These are phyloP conservation scores for Felis chaus DNA, from an alignment of 2,113 vertebrate species.

Conservation along the genomic window DNA sequence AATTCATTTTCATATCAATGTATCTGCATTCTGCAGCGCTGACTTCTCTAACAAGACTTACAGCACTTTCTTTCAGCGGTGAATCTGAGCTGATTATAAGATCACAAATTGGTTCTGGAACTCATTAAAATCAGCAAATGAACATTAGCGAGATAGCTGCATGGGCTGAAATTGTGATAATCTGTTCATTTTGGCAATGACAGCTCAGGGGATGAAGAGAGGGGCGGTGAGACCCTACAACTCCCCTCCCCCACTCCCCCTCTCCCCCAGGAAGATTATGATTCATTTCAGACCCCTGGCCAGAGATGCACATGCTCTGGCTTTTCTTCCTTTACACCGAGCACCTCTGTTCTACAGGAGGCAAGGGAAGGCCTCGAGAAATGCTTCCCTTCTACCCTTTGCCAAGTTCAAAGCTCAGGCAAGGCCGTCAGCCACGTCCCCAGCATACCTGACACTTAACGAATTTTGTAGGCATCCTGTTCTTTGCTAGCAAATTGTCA, in stretches of 20 bases:
- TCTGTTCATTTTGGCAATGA: constrained; percentile 58
- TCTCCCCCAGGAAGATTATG: background rate
- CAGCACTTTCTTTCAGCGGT: constrained; percentile 62
- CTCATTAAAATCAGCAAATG: constrained; percentile 79
- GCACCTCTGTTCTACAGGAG: background rate
- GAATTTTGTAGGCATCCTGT: background rate
- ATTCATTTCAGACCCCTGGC: background rate
- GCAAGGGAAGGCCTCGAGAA: background rate
- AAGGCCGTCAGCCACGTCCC: background rate
- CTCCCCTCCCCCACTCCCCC: background rate
- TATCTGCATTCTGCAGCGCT: constrained; percentile 19
- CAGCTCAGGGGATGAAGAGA: constrained; percentile 40
- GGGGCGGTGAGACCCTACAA: background rate
- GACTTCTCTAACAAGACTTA: constrained; percentile 18
- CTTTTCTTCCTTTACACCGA: background rate
- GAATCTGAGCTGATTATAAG: constrained; percentile 74
- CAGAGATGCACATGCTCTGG: background rate
- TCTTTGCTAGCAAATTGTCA: background rate
- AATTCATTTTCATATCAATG: constrained; percentile 59
- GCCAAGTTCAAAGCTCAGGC: constrained; percentile 26
- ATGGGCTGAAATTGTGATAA: constrained; percentile 68
- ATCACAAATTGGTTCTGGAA: constrained; percentile 78
- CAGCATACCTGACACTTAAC: background rate
- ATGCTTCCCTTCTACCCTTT: background rate
- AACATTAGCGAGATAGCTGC: constrained; percentile 62